A percentile compares a stretch with the other conserved stretches of the same genome.
phyloP scores from a whole-genome alignment of 1,140 invertebrate species.

The Delia radicum region DNA sequence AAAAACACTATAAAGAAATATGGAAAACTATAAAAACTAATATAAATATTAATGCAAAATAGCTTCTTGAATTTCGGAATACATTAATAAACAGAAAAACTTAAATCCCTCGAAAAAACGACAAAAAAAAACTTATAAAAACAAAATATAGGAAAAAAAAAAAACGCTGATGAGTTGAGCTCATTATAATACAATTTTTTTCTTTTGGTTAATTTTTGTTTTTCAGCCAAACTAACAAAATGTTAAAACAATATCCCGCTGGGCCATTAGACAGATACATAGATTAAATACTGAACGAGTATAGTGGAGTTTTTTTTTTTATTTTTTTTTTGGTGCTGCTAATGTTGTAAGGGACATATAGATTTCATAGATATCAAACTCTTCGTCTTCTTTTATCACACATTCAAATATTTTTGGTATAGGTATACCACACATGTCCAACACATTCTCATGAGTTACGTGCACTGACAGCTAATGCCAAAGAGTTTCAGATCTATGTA shows the following conservation, averaged over 20 bases:
- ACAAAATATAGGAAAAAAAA: background rate
- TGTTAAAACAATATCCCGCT: slow-evolving; percentile 7
- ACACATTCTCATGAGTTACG: too few relatives aligned
- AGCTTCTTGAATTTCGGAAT: slow-evolving; percentile 17
- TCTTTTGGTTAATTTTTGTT: background rate
- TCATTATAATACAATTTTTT: slow-evolving; percentile 11
- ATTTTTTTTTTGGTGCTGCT: too few relatives aligned
- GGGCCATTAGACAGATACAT: background rate
- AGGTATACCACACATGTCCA: too few relatives aligned
- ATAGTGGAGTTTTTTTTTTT: too few relatives aligned
- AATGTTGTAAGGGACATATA: background rate
- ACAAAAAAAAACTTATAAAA: background rate
- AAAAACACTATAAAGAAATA: background rate
- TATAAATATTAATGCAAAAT: slow-evolving; percentile 15
- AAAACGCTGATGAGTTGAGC: background rate
- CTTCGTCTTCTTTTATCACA: too few relatives aligned
- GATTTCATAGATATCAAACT: too few relatives aligned
- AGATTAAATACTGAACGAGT: background rate
- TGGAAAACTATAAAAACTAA: slow-evolving; percentile 1
- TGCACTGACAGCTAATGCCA: too few relatives aligned
- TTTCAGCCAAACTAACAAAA: background rate
- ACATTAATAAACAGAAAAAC: slow-evolving; percentile 3
- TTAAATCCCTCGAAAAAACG: background rate
- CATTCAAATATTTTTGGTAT: too few relatives aligned
- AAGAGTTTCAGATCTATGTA: too few relatives aligned